Percentiles rank a stretch among this genome's conserved stretches.
phyloP scores from a whole-genome alignment of 1,140 invertebrate genomes.

The Augochlora pura region DNA sequence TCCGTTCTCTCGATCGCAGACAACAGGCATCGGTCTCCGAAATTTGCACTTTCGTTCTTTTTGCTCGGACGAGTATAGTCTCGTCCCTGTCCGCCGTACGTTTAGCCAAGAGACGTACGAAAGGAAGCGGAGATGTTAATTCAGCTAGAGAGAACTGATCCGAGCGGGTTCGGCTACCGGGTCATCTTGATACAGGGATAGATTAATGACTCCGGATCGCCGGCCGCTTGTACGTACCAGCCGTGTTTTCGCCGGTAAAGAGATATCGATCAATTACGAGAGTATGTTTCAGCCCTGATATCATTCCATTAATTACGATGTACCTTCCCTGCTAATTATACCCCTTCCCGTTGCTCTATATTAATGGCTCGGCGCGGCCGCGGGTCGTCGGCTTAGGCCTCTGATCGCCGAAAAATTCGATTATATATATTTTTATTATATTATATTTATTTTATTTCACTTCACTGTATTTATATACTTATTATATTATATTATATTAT shows the following conservation, averaged over 20 bases:
- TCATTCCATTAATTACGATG: constrained; percentile 36
- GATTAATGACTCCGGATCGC: constrained; percentile 31
- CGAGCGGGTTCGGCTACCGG: constrained; percentile 25
- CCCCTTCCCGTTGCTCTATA: no score
- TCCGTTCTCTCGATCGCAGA: no score
- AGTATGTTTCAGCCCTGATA: constrained; percentile 22
- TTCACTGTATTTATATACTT: no score
- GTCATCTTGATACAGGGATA: constrained; percentile 32
- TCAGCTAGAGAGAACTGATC: constrained; percentile 31
- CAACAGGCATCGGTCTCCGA: no score
- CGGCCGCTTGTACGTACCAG: constrained; percentile 21
- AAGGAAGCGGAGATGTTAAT: constrained; percentile 29
- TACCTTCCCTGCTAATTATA: constrained; percentile 18
- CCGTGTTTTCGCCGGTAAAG: constrained; percentile 24
- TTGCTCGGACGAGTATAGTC: no score
- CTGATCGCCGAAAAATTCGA: no score
- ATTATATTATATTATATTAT: no score
- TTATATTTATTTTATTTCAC: no score
- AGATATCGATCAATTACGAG: constrained; percentile 41
- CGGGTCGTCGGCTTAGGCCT: no score
- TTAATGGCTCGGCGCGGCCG: no score
- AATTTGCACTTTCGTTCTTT: no score
- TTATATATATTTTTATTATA: no score
- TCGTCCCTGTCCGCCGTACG: not conserved
- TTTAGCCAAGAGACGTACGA: not conserved